These are phyloP conservation scores for Scaptomyza polygonia DNA, from an alignment of 2,888 invertebrate genomes.

Conservation along the genomic window DNA sequence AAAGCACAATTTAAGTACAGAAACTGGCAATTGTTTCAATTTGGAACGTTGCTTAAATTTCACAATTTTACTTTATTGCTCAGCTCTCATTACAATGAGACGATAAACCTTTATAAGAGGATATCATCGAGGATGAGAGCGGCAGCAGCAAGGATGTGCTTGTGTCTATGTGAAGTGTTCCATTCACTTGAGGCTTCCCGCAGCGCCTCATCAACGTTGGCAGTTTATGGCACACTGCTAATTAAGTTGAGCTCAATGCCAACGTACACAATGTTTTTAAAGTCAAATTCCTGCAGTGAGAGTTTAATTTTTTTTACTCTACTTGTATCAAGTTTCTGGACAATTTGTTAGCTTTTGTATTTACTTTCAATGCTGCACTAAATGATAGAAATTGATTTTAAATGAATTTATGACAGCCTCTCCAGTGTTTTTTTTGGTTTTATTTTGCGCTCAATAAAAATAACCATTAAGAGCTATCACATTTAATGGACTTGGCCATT, in stretches of 20 bases:
- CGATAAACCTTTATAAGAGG: neutral
- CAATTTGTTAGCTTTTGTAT: conserved; percentile 19
- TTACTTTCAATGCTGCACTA: conserved; percentile 2
- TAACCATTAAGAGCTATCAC: conserved; percentile 15
- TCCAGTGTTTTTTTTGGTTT: conserved; percentile 16
- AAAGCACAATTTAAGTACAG: neutral
- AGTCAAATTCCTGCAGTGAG: neutral
- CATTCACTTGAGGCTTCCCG: neutral
- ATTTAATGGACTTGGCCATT: neutral
- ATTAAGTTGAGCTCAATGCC: conserved; percentile 22
- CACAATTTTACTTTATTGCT: neutral
- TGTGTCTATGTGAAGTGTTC: conserved; percentile 3
- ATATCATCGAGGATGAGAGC: neutral
- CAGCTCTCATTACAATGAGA: neutral
- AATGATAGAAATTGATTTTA: conserved; percentile 55
- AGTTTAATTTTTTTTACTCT: conserved; percentile 22
- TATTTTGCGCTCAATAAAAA: conserved; percentile 34
- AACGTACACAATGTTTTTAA: conserved; percentile 9
- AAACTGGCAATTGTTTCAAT: conserved; percentile 1
- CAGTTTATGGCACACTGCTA: conserved; percentile 28
- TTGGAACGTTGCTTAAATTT: neutral
- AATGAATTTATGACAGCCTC: conserved; percentile 50
- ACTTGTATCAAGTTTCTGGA: conserved; percentile 16
- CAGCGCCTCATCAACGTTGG: conserved; percentile 18
- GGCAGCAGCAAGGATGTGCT: neutral